Evolutionary conservation across 2,797 vertebrate genomes (phyloP).

Genomic region (Myotis planiceps): DNA sequence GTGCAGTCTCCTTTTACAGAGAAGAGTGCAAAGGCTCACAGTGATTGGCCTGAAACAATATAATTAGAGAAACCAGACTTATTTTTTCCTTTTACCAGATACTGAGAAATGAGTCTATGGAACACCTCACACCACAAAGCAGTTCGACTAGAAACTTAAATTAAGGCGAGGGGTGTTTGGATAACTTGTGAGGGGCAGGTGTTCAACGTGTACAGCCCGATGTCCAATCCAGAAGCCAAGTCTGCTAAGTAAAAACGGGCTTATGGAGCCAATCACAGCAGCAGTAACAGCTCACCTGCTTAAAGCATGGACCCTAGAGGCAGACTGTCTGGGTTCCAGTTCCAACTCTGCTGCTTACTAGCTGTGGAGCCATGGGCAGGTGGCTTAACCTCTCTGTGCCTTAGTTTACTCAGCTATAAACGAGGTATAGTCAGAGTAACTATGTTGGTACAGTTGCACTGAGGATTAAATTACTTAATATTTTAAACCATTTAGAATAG

Average conservation of each 20-base stretch:
- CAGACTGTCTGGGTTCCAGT: not conserved
- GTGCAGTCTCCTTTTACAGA: not conserved
- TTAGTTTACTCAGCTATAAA: not conserved
- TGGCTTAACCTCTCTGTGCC: not conserved
- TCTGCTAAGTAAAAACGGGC: not conserved
- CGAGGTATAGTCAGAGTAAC: not conserved
- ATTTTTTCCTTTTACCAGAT: not conserved
- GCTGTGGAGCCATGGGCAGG: not conserved
- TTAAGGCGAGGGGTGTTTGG: not conserved
- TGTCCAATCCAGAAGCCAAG: not conserved
- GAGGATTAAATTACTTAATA: not conserved
- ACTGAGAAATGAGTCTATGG: not conserved
- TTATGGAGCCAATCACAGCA: not conserved
- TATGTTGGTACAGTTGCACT: not conserved
- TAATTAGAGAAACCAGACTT: not conserved
- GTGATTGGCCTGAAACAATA: conserved; percentile 4
- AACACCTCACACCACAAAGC: not conserved
- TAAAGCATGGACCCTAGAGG: not conserved
- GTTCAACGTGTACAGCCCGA: not conserved
- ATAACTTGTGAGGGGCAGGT: not conserved
- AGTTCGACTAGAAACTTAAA: not conserved
- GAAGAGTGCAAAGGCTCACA: not conserved
- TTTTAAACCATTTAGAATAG: conserved; percentile 22
- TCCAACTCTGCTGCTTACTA: not conserved
- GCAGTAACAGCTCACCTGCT: not conserved